Conservation (phyloP, 2,797 vertebrate species). For the Xenopus petersii region DNA sequence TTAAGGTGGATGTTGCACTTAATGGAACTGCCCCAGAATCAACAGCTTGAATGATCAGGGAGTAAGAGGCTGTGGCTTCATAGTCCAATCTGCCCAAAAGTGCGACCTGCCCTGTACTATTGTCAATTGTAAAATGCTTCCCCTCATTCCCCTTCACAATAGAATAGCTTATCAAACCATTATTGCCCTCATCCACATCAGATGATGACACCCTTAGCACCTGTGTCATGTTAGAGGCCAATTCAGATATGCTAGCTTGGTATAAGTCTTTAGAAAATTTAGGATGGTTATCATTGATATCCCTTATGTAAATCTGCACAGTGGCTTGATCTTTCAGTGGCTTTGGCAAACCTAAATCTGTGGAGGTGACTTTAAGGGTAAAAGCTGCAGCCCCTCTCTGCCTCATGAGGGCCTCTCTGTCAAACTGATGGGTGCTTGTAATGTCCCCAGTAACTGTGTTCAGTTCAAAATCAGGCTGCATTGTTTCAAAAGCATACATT, state of each 20-base stretch:
- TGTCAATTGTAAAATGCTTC: constrained; percentile 81
- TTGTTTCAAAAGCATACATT: constrained; percentile 84
- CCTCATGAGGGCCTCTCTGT: constrained; percentile 91
- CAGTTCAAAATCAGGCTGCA: constrained; percentile 89
- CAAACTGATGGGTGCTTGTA: constrained; percentile 83
- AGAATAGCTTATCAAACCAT: constrained; percentile 83
- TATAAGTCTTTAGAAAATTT: constrained; percentile 95
- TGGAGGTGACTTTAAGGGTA: constrained; percentile 82
- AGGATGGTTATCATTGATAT: constrained; percentile 93
- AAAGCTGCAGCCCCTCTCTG: constrained; percentile 87
- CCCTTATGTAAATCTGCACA: constrained; percentile 90
- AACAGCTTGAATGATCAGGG: constrained; percentile 84
- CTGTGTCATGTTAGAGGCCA: constrained; percentile 86
- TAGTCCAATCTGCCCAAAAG: constrained; percentile 86
- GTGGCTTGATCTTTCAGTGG: constrained; percentile 92
- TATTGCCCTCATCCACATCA: constrained; percentile 89
- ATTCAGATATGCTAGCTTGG: constrained; percentile 91
- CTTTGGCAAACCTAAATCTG: constrained; percentile 90
- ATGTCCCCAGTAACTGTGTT: constrained; percentile 84
- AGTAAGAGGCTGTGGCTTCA: constrained; percentile 84
- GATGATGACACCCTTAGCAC: constrained; percentile 91
- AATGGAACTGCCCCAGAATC: constrained; percentile 79
- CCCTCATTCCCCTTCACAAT: constrained; percentile 88
- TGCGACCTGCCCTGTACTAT: constrained; percentile 84
- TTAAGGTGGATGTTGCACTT: constrained; percentile 86